Base-by-base conservation (phyloP, 2,113 vertebrate genomes). In the Anolis carolinensis region DNA sequence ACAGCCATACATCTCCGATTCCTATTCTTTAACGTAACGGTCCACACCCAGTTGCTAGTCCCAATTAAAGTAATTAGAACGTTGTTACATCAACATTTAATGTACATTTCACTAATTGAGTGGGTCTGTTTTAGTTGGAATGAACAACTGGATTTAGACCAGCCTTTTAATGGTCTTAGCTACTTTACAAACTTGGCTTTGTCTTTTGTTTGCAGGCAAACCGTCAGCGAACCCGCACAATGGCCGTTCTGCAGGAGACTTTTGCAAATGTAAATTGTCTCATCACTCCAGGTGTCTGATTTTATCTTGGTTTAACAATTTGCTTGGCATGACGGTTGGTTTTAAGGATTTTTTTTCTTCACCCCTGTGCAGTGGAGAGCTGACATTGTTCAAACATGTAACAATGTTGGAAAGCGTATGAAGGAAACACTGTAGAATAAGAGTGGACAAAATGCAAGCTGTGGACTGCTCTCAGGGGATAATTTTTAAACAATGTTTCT, bases 211-310 rank as follows among this genome's bases (percentile, higher is more conserved):
- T 89, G 52, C 91, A 95, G 95, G 94, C 94, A 84, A 95, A 95
- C 84, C 94, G 94, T 48, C 95, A 95, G 79, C 93, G 95, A 80
- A 95, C 90, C 74, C 93, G 95, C 63, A 92, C 77, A 80, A 95
- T 95, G 74, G 82, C 62, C 30, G 93, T 93, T 84, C 27, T 95
- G 74, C 90, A 0, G 83, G 90, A 95, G 63, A 93, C 93, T 68
- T 95, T 95, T 87, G 67, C 55, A 52, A 86, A 83, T 0, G 95
- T 95, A 83, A 72, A 95, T 83, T 95, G 95, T 25, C 92, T 95
- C 86, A 80, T 95, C 48, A 95, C 95, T 83, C 95, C 95, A 95
- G 95, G 95, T 95, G 92, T 25, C 30, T 79, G 7, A 79, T 48
- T 32, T 8, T 2, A n/a, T 16, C 16, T 25, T 10, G 39, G 1